Base-by-base conservation (phyloP, 2,113 vertebrate genomes). In the Tricholaema leucomelas region DNA sequence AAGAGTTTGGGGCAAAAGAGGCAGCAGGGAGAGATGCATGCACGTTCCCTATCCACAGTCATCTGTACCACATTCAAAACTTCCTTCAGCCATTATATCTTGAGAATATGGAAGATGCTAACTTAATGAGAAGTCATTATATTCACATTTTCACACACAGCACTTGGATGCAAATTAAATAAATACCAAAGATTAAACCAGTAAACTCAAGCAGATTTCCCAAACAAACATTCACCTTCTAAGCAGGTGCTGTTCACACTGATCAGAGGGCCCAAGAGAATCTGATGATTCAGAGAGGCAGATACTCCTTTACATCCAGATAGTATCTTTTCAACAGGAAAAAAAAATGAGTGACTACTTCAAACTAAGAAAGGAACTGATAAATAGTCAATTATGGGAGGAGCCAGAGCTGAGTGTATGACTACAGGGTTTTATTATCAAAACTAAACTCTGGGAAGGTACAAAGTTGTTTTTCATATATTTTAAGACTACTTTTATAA, bases 121-220 rank as follows among this genome's bases (percentile, higher is more conserved):
- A 81, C 81, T 94, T 95, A 92, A 94, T 74, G 80, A 88, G 80
- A 88, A 93, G 73, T 46, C 83, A 88, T 90, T 91, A 95, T 33
- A 93, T 86, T 95, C 77, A n/a, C 65, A 94, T 93, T 93, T 93
- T 86, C 48, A 50, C 88, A 88, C 75, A 82, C 65, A 86, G 78
- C 86, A 91, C 90, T 86, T 90, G 61, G 77, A 94, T 91, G 77
- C 69, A 88, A 88, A 94, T 93, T 85, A 91, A 93, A 91, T 75
- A 94, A 91, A 93, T 86, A 77, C 9, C 77, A 35, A 74, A 71
- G 65, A 94, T 48, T 71, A 71, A 91, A 93, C 85, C 27, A 91
- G 80, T 24, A 88, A 67, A 52, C 69, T 81, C 65, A 67, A 36
- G 66, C 30, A 86, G 60, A 63, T 83, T 83, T 90, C 70, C 87